These are phyloP conservation scores for Mus spicilegus DNA, from an alignment of 2,113 vertebrate genomes.

Conservation along the genomic window DNA sequence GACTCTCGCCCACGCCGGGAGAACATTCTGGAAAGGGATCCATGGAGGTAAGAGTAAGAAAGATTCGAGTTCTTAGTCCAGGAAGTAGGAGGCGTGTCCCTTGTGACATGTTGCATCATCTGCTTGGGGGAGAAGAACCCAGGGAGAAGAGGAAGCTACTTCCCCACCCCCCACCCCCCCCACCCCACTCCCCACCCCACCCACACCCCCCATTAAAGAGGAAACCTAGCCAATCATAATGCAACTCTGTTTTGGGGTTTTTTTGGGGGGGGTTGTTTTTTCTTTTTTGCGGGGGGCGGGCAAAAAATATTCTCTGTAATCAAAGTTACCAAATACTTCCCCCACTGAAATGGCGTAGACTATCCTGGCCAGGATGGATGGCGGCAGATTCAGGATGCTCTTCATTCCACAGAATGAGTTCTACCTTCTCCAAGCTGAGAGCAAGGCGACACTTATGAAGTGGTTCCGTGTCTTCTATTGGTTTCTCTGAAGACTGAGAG, in stretches of 20 bases:
- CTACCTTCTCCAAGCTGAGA: not conserved
- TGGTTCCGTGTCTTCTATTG: not conserved
- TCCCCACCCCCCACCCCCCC: too few relatives aligned
- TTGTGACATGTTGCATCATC: not conserved
- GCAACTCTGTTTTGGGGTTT: not conserved
- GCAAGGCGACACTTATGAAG: not conserved
- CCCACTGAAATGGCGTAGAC: not conserved
- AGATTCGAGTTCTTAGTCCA: not conserved
- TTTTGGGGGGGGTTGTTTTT: too few relatives aligned
- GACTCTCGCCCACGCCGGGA: too few relatives aligned
- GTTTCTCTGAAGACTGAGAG: constrained; percentile 22
- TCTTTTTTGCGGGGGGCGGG: not conserved
- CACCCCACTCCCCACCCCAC: accelerated
- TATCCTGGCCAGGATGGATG: not conserved
- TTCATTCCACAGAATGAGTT: not conserved
- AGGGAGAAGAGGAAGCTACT: not conserved
- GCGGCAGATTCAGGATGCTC: not conserved
- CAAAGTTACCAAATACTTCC: not conserved
- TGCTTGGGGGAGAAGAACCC: not conserved
- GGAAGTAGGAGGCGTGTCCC: not conserved
- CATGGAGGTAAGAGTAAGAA: accelerated
- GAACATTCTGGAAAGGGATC: not conserved
- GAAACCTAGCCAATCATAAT: not conserved
- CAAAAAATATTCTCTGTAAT: not conserved
- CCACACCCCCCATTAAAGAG: not conserved